Percentiles rank a stretch among this genome's conserved stretches.
These are phyloP conservation scores for Nebria ingens DNA, from an alignment of 1,140 invertebrate species.

Conservation along the genomic window DNA sequence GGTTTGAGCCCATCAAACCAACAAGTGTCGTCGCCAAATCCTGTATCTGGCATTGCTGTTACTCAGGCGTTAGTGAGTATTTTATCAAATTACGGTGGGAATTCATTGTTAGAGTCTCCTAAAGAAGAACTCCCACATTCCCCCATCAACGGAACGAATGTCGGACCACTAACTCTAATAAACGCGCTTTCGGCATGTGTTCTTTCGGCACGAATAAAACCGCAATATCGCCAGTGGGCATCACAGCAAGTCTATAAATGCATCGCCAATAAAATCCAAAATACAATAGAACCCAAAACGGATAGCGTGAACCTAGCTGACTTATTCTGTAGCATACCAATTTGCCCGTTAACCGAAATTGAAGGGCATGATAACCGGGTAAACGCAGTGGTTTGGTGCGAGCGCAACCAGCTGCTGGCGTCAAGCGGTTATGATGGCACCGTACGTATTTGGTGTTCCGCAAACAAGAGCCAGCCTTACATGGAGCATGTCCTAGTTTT, in stretches of 20 bases:
- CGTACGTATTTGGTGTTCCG: slow-evolving; percentile 46
- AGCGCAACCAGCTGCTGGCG: slow-evolving; percentile 37
- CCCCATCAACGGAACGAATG: slow-evolving; percentile 20
- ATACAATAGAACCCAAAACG: slow-evolving; percentile 20
- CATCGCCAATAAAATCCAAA: slow-evolving; percentile 28
- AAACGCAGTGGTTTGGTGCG: slow-evolving; percentile 35
- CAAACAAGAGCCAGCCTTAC: slow-evolving; percentile 28
- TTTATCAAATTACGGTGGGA: slow-evolving; percentile 37
- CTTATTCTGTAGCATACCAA: slow-evolving; percentile 35
- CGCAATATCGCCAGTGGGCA: slow-evolving; percentile 48
- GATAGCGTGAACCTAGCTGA: slow-evolving; percentile 38
- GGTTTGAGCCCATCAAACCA: slow-evolving; percentile 18
- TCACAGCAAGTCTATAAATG: slow-evolving; percentile 42
- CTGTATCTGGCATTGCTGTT: slow-evolving; percentile 40
- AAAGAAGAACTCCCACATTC: slow-evolving; percentile 28
- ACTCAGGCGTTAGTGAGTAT: slow-evolving; percentile 50
- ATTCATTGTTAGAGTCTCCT: slow-evolving; percentile 32
- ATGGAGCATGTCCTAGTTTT: slow-evolving; percentile 51
- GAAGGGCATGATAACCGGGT: slow-evolving; percentile 46
- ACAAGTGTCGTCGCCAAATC: neutral
- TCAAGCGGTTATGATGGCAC: slow-evolving; percentile 55
- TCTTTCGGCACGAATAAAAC: slow-evolving; percentile 40
- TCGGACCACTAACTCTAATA: slow-evolving; percentile 41
- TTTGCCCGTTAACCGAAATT: slow-evolving; percentile 34
- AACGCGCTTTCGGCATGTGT: slow-evolving; percentile 54